These are phyloP conservation scores for Sciurus vulgaris DNA, from an alignment of 2,797 vertebrate genomes.

Conservation along the genomic window DNA sequence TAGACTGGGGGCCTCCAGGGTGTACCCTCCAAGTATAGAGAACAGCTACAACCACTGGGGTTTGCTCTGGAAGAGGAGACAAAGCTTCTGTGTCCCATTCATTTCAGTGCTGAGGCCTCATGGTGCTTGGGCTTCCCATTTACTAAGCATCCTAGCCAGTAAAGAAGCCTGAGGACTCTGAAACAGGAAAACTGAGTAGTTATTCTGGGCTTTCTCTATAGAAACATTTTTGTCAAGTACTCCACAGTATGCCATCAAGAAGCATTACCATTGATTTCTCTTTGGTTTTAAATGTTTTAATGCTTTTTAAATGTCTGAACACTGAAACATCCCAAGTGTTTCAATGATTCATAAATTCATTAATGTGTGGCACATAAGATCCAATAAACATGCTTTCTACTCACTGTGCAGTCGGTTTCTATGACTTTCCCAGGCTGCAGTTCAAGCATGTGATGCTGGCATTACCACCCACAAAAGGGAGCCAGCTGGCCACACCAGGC, in stretches of 20 bases:
- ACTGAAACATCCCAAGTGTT: not conserved
- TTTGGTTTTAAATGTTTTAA: not conserved
- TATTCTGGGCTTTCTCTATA: not conserved
- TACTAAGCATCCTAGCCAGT: not conserved
- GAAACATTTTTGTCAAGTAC: conserved; percentile 1
- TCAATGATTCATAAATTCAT: not conserved
- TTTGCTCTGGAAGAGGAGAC: not conserved
- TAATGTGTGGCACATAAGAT: not conserved
- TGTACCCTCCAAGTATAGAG: not conserved
- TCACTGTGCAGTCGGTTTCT: not conserved
- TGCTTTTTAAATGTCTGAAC: not conserved
- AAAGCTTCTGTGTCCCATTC: not conserved
- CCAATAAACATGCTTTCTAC: not conserved
- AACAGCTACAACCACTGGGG: not conserved
- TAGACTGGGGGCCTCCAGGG: not conserved
- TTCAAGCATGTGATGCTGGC: not conserved
- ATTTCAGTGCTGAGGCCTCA: not conserved
- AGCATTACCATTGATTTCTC: not conserved
- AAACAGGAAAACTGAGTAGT: not conserved
- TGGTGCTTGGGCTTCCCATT: not conserved
- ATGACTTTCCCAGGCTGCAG: not conserved
- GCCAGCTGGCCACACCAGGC: not conserved
- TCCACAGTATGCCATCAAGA: not conserved
- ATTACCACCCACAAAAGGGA: not conserved
- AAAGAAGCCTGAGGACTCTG: not conserved